Base-by-base conservation (phyloP, 2,797 vertebrate species). In the Acipenser oxyrinchus region DNA sequence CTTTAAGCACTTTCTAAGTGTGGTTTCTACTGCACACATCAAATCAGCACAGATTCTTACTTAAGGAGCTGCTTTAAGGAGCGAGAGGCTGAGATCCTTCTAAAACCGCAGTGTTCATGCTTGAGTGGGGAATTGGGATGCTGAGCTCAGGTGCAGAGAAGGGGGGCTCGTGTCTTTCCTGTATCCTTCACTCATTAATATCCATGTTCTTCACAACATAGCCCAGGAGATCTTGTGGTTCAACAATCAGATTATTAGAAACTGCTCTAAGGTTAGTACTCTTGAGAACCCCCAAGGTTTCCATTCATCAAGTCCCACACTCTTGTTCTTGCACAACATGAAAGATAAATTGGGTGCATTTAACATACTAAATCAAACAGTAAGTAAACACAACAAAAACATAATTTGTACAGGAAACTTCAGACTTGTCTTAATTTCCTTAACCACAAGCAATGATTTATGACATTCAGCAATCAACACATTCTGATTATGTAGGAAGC, bases 251-350 rank as follows among this genome's bases (percentile, higher is more conserved):
- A 11, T n/a, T 58, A n/a, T 58, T n/a, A 13, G 6, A 58, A 58
- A 13, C 55, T 11, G 55, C 1, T 4, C 15, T 13, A 58, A 73
- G 70, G 66, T 55, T n/a, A 66, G 52, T 23, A 7, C 53, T 59
- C 37, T 64, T 59, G 60, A 60, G 52, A 64, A 51, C 23, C 72
- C 58, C 60, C 68, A 62, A 66, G 63, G 37, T 23, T 66, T 66
- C 37, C 60, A 58, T 58, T 37, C 37, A 37, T 37, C 37, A 37
- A 18, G 1, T 18, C 18, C 18, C 18, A 18, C 2, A 18, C 18
- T 18, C 18, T 18, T 18, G 18, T 18, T 18, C 18, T 18, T 18
- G 18, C 18, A 18, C 18, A 18, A 18, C 37, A 37, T 37, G 37
- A 37, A 37, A 37, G 37, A 37, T 37, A 37, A 37, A 37, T 37